Percentiles rank a stretch among this genome's conserved stretches.
Evolutionary conservation across 2,113 vertebrate genomes (phyloP).

Genomic region (Polyodon spathula): DNA sequence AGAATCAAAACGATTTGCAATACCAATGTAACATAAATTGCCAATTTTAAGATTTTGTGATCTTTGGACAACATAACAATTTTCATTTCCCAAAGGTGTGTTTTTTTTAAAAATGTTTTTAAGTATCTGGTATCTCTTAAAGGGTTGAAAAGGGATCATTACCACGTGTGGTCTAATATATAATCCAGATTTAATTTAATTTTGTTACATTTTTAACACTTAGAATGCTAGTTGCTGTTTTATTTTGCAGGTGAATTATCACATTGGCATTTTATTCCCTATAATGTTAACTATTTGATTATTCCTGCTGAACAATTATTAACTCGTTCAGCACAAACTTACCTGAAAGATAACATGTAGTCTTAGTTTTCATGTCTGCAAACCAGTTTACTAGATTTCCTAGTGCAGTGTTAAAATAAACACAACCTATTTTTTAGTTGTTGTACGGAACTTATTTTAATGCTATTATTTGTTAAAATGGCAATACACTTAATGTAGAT

Average conservation of each 20-base stretch:
- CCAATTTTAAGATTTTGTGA: too few species aligned
- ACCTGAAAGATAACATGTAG: too few species aligned
- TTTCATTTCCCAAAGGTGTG: constrained; percentile 13
- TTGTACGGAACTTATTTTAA: too few species aligned
- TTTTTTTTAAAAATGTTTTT: constrained; percentile 8
- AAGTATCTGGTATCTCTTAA: constrained; percentile 22
- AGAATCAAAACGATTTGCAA: background rate
- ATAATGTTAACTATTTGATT: background rate
- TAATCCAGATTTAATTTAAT: constrained; percentile 22
- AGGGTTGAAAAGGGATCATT: constrained; percentile 47
- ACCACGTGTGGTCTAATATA: constrained; percentile 21
- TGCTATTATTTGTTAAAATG: too few species aligned
- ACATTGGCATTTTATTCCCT: background rate
- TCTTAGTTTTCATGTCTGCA: too few species aligned
- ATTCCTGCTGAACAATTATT: too few species aligned
- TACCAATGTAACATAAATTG: background rate
- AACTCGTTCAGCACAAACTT: too few species aligned
- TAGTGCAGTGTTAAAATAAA: too few species aligned
- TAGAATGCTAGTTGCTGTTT: constrained; percentile 2
- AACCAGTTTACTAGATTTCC: too few species aligned
- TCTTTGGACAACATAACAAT: constrained; percentile 5
- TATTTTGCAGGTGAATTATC: background rate
- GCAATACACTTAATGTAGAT: too few species aligned
- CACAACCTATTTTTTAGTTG: too few species aligned
- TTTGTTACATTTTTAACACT: constrained; percentile 10